A percentile compares a stretch with the other conserved stretches of the same genome.
Conservation (phyloP, 2,113 vertebrate genomes). For the Cygnus buccinator region DNA sequence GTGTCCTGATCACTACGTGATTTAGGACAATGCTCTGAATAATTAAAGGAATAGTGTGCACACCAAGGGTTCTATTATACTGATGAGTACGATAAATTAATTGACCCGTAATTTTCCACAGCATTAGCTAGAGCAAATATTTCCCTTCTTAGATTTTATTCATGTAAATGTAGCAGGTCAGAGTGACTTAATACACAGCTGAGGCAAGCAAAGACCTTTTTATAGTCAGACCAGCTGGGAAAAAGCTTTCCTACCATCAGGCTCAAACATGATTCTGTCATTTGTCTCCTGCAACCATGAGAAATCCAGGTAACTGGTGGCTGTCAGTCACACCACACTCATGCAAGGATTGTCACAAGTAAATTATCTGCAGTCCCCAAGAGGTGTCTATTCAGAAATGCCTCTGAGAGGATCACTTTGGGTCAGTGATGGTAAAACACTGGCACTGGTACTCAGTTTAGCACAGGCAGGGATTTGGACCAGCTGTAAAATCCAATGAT, state of each 20-base stretch:
- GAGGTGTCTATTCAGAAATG: background rate
- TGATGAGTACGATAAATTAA: conserved; percentile 27
- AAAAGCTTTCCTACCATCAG: background rate
- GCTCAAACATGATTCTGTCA: background rate
- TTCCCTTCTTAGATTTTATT: conserved; percentile 53
- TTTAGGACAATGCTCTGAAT: conserved; percentile 28
- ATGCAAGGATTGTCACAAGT: background rate
- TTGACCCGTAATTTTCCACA: conserved; percentile 13
- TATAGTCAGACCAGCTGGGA: background rate
- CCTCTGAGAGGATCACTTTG: background rate
- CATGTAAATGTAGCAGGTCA: conserved; percentile 41
- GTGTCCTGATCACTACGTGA: background rate
- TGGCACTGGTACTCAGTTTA: background rate
- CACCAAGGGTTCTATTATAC: background rate
- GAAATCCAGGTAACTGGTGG: background rate
- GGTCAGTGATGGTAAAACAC: background rate
- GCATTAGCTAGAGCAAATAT: conserved; percentile 6
- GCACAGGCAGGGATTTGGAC: background rate
- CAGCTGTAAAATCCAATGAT: background rate
- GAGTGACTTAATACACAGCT: conserved; percentile 22
- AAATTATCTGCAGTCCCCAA: background rate
- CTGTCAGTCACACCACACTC: background rate
- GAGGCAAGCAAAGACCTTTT: background rate
- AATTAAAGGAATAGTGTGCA: conserved; percentile 16
- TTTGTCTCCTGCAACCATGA: background rate